Evolutionary conservation across 2,888 invertebrate genomes (phyloP), one percentile per base, ranked within the genome.

Genomic region (Athalia rosae): DNA sequence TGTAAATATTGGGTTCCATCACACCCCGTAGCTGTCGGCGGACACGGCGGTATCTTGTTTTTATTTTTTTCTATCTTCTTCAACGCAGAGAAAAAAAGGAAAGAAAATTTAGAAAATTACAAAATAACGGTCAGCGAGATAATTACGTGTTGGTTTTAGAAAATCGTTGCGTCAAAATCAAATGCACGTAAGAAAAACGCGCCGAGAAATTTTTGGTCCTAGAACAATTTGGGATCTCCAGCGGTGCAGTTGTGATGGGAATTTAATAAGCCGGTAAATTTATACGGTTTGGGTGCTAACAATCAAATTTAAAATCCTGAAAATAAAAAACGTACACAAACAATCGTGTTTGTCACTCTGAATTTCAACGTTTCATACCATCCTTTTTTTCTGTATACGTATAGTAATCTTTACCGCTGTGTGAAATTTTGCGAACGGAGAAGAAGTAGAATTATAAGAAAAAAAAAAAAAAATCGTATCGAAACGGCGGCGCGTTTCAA

Each of bases 131-230:
- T 81, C 85, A 85, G 85, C 83, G 86, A 84, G 87, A 89, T 89
- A 89, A 89, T 89, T 89, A 88, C 87, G 88, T 89, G 89, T 89
- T 89, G 89, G 89, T 89, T 89, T 89, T 89, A 88, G 89, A 89
- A 89, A 88, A 88, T 80, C 79, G 81, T 79, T 67, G 81, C 86
- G 85, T 87, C 87, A 85, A 89, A 88, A 86, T 85, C 83, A 85
- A 83, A 84, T 85, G 9, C 48, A 43, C 50, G 13, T 41, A 5
- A 4, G 13, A 58, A 43, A 3, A 43, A 3, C 13, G 47, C 11
- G 15, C 59, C 13, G 9, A 11, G n/a, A 9, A 61, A 13, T 8
- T 58, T 43, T 13, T 43, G 43, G 4, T 47, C 13, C 61, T 13
- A 7, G 74, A 6, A 48, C 28, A 48, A 58, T 45, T 58, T 58